Evolutionary conservation across 1,140 invertebrate species (phyloP).

Genomic region (Uloborus diversus): DNA sequence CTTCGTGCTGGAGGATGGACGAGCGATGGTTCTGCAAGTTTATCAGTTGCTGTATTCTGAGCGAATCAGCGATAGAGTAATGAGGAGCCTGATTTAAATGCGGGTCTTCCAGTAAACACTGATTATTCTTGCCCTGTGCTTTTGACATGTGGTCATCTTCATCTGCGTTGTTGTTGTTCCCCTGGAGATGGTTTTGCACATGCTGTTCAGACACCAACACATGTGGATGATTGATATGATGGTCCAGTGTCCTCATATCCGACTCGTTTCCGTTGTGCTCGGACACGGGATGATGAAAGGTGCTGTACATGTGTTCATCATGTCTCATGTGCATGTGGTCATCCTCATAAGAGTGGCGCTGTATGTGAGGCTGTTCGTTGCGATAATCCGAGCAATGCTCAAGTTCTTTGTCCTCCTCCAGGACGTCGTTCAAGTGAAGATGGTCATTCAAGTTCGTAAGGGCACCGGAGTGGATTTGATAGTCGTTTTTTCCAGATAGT

Average conservation of each 20-base stretch:
- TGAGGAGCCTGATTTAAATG: slow-evolving; percentile 7
- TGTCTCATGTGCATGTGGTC: slow-evolving; percentile 1
- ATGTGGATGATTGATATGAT: background rate
- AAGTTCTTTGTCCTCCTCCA: background rate
- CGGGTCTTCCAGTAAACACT: background rate
- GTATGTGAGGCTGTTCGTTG: slow-evolving; percentile 36
- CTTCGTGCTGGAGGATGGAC: background rate
- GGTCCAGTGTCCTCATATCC: background rate
- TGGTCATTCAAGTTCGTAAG: slow-evolving; percentile 5
- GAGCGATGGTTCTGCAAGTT: slow-evolving; percentile 11
- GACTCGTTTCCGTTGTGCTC: background rate
- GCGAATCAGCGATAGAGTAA: slow-evolving; percentile 14
- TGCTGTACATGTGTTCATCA: slow-evolving; percentile 11
- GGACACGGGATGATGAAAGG: background rate
- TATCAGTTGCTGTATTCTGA: slow-evolving; percentile 5
- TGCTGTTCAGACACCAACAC: background rate
- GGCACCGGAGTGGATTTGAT: background rate
- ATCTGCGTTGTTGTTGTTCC: background rate
- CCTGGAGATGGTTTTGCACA: background rate
- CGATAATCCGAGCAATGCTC: slow-evolving; percentile 10
- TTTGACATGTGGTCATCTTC: background rate
- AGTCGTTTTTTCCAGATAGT: background rate
- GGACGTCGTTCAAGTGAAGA: slow-evolving; percentile 5
- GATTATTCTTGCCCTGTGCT: background rate
- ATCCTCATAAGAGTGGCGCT: background rate